Evolutionary conservation across 2,113 vertebrate species (phyloP).

Genomic region (Oreochromis tanganicae): DNA sequence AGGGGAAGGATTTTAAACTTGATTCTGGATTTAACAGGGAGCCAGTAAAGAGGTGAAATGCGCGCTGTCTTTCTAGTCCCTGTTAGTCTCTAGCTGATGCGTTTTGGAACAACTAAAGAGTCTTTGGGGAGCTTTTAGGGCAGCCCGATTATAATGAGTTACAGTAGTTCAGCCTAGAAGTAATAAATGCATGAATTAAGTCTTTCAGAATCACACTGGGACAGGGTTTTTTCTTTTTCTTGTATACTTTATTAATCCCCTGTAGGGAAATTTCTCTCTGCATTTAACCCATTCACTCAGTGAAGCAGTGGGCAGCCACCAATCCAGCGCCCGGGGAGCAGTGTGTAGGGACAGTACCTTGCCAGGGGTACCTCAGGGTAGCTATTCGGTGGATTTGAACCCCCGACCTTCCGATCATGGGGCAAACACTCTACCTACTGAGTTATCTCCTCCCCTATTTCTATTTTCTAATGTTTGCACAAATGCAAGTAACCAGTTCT

Average conservation of each 20-base stretch:
- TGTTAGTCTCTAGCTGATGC: not conserved
- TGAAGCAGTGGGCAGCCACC: not conserved
- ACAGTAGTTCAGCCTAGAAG: not conserved
- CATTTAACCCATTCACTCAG: not conserved
- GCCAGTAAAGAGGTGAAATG: not conserved
- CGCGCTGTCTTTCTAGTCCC: not conserved
- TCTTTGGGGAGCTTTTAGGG: not conserved
- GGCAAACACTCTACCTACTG: not conserved
- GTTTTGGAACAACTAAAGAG: not conserved
- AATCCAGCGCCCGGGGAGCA: accelerated
- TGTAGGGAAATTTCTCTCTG: not conserved
- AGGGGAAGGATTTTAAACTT: not conserved
- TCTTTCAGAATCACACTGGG: not conserved
- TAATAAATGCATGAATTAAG: not conserved
- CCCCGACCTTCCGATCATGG: not conserved
- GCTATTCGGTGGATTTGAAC: not conserved
- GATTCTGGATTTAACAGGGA: not conserved
- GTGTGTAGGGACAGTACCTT: not conserved
- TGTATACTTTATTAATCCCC: not conserved
- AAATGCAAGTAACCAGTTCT: not conserved
- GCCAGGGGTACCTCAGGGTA: not conserved
- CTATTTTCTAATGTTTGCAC: not conserved
- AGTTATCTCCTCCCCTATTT: not conserved
- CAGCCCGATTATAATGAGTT: not conserved
- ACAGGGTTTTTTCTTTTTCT: not conserved